A percentile compares a stretch with the other conserved stretches of the same genome.
These are phyloP conservation scores for Heliocidaris erythrogramma DNA, from an alignment of 35 echinoderm and acorn worm genomes.

Conservation along the genomic window DNA sequence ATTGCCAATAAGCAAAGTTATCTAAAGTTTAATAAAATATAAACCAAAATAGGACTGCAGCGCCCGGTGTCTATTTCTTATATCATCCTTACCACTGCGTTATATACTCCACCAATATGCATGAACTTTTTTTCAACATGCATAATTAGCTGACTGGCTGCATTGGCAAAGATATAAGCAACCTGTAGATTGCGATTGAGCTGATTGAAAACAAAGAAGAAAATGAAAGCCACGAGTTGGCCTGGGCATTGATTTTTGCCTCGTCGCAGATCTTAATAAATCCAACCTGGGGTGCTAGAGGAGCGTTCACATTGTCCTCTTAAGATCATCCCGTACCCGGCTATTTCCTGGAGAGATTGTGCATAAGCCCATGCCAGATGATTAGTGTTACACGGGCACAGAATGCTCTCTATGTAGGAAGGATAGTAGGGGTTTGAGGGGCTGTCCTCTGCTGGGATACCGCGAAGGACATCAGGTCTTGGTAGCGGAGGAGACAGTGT, in stretches of 20 bases:
- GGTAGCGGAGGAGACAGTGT: neutral
- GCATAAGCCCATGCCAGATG: neutral
- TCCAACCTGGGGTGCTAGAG: neutral
- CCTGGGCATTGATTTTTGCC: slow-evolving; percentile 33
- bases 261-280: slow-evolving; percentile 37
- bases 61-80: neutral
- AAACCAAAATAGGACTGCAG: neutral
- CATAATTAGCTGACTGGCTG: neutral
- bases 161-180: neutral
- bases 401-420: neutral
- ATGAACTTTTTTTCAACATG: neutral
- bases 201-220: slow-evolving; percentile 4
- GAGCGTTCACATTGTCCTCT: neutral
- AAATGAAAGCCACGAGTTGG: slow-evolving; percentile 14
- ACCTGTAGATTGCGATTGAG: slow-evolving; percentile 37
- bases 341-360: neutral
- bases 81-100: neutral
- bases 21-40: no score
- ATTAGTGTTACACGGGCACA: no score
- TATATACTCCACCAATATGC: neutral
- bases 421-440: neutral
- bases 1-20: no score
- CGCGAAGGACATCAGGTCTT: neutral
- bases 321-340: neutral
- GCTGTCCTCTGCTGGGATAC: neutral